Base-by-base conservation (phyloP, 2,888 invertebrate species). In the Eupithecia subfuscata region DNA sequence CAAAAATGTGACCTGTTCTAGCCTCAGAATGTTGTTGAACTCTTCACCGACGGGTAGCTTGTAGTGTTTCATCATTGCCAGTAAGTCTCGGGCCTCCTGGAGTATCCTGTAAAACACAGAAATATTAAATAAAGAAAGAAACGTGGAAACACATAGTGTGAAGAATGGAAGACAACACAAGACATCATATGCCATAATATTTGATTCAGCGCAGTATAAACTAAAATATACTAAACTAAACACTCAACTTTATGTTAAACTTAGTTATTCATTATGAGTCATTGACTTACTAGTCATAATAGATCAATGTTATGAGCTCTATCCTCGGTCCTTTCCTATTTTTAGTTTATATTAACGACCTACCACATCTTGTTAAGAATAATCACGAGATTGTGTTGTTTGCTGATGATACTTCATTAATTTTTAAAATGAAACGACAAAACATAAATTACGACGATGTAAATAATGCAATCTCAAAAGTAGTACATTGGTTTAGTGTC, bases 31-130 rank as follows among this genome's bases (percentile, higher is more conserved):
- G 79, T 94, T 95, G 79, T 91, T 93, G 78, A 96, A 96, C 60
- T 95, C 95, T 70, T 96, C 96, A 2, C 95, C 90, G 45, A 94
- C 95, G 0, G 95, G 96, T 74, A 98, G 94, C 89, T 98, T 98
- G 91, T 98, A 98, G 89, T 98, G 98, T 85, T 97, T 97, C 86
- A 99, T 95, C 84, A 97, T 97, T 0, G 98, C 97, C 73, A 98
- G 95, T 86, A 98, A 97, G 91, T 99, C 99, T 69, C 97, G 96
- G 68, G 98, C 97, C 87, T 99, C 99, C 91, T 98, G 98, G 70
- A 99, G 96, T 84, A 99, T 95, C 80, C 98, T 95, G 83, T 12
- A 84, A 88, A 11, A 22, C 1, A 56, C 22, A 52, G n/a, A 52
- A 52, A 52, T 9, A 52, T 52, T 52, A 0, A 52, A n/a, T 52